Percentiles rank a stretch among this genome's conserved stretches.
phyloP scores from a whole-genome alignment of 2,888 invertebrate genomes.

The Brenthis hecate region DNA sequence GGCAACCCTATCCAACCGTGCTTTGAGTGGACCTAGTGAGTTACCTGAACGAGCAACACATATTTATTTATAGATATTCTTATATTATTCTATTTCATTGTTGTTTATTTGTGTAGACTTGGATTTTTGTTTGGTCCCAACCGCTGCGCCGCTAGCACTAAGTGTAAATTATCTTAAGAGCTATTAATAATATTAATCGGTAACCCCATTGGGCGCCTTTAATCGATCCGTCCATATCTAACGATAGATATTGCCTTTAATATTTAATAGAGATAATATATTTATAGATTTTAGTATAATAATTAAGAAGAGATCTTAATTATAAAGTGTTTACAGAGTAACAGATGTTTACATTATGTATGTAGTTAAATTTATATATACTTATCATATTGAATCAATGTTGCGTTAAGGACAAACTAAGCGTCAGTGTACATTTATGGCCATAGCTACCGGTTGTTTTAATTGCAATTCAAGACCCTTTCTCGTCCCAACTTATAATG shows the following conservation, averaged over 20 bases:
- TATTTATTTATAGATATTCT: conserved; percentile 77
- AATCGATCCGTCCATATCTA: conserved; percentile 82
- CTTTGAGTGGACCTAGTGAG: conserved; percentile 68
- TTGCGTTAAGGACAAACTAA: conserved; percentile 49
- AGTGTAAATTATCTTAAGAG: conserved; percentile 63
- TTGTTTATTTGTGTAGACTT: conserved; percentile 55
- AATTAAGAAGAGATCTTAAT: conserved; percentile 71
- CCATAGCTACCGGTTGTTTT: too few relatives aligned
- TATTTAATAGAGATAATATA: conserved; percentile 83
- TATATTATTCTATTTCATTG: conserved; percentile 70
- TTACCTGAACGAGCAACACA: conserved; percentile 77
- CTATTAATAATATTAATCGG: conserved; percentile 78
- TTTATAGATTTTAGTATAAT: conserved; percentile 75
- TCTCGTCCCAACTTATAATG: background rate
- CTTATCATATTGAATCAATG: conserved; percentile 42
- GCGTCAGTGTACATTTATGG: conserved; percentile 16
- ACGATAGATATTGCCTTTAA: conserved; percentile 82
- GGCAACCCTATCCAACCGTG: conserved; percentile 52
- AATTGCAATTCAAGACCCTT: background rate
- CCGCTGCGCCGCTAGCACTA: conserved; percentile 65
- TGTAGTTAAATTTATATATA: conserved; percentile 50
- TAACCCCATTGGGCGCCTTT: conserved; percentile 80
- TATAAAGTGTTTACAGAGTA: conserved; percentile 66
- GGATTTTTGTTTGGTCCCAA: conserved; percentile 54
- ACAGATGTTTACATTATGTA: conserved; percentile 64